Conservation (phyloP, 2,888 invertebrate species). For the Platycheirus albimanus region DNA sequence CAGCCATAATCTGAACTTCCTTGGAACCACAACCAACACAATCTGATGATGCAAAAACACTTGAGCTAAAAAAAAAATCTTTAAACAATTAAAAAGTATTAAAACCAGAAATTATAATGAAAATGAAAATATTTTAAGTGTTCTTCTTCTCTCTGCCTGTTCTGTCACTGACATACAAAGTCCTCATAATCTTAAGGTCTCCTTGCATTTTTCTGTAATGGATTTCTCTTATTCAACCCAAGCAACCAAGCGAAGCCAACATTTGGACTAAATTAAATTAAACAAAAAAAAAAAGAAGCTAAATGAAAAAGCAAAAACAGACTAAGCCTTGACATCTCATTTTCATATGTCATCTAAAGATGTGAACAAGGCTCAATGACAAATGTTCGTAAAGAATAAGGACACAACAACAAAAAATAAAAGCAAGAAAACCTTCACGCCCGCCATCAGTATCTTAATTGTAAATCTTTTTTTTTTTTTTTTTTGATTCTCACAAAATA, state of each 20-base stretch:
- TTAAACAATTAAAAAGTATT: background rate
- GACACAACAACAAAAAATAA: conserved; percentile 18
- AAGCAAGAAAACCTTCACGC: conserved; percentile 17
- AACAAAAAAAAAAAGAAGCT: conserved; percentile 16
- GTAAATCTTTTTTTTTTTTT: too few relatives aligned
- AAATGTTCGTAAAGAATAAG: conserved; percentile 24
- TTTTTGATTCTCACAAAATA: background rate
- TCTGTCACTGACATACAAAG: background rate
- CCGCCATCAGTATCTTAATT: too few relatives aligned
- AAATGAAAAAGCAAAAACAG: conserved; percentile 4
- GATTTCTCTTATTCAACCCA: conserved; percentile 52
- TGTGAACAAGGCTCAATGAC: conserved; percentile 25
- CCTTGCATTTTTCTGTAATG: conserved; percentile 45
- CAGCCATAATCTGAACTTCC: background rate
- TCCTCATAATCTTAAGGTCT: conserved; percentile 11
- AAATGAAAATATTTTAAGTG: background rate
- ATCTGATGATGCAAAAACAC: background rate
- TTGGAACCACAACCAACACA: background rate
- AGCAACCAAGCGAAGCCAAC: conserved; percentile 12
- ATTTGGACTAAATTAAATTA: conserved; percentile 43
- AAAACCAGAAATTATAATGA: background rate
- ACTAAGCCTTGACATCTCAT: conserved; percentile 47
- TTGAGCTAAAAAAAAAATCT: background rate
- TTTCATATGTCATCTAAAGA: conserved; percentile 43
- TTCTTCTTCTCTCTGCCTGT: background rate